Evolutionary conservation across 2,113 vertebrate genomes (phyloP).

Genomic region (Leptosomus discolor): DNA sequence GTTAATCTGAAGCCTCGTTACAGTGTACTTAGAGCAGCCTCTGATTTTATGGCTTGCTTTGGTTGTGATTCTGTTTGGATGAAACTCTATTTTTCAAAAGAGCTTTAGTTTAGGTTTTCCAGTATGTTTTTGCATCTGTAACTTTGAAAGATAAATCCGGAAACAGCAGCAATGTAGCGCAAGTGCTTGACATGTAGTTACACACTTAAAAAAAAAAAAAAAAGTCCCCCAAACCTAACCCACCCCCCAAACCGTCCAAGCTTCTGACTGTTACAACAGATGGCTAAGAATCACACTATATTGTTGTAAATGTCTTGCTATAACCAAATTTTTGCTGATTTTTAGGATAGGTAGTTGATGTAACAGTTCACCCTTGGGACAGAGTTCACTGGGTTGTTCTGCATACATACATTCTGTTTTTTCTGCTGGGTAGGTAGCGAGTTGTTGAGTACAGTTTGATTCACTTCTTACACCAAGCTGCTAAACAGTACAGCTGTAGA

Average conservation of each 20-base stretch:
- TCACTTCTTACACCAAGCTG: neutral
- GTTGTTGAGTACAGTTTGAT: neutral
- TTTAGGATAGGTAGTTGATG: neutral
- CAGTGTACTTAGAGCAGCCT: neutral
- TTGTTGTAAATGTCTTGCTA: neutral
- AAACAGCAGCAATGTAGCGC: neutral
- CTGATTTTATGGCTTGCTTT: constrained; percentile 10
- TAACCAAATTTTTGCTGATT: neutral
- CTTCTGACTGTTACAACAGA: neutral
- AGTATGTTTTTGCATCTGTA: neutral
- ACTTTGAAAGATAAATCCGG: neutral
- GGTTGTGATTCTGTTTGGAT: neutral
- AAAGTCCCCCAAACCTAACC: neutral
- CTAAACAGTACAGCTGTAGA: neutral
- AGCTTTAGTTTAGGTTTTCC: neutral
- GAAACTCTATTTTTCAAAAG: neutral
- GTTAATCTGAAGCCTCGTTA: neutral
- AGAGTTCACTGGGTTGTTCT: neutral
- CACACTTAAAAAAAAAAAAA: neutral
- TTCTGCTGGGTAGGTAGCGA: neutral
- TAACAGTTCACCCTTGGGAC: neutral
- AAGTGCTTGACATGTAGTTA: neutral
- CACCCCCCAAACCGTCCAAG: neutral
- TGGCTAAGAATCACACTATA: neutral
- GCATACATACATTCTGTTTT: neutral